A percentile compares a stretch with the other conserved stretches of the same genome.
Conservation (phyloP, 2,888 invertebrate genomes). For the Drosophila subquinaria region DNA sequence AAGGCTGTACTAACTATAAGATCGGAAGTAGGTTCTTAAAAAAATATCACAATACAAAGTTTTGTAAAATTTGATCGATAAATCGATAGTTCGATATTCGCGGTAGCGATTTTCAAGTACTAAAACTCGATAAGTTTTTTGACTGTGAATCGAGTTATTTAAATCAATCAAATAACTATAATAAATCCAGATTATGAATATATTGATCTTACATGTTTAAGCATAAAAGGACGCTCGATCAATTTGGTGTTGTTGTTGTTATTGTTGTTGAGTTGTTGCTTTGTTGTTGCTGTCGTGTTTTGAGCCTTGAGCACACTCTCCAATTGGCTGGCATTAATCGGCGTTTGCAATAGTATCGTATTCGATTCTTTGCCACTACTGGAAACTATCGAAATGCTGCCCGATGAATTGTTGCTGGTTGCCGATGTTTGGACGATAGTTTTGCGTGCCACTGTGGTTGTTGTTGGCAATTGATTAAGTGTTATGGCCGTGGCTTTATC, state of each 20-base stretch:
- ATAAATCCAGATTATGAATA: too few relatives aligned
- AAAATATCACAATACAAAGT: too few relatives aligned
- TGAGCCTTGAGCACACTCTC: slow-evolving; percentile 82
- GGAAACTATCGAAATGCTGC: slow-evolving; percentile 67
- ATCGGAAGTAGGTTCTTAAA: too few relatives aligned
- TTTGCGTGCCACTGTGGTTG: slow-evolving; percentile 83
- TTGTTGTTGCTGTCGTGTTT: slow-evolving; percentile 15
- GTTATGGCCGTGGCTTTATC: slow-evolving; percentile 79
- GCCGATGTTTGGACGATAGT: slow-evolving; percentile 74
- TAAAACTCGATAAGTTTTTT: too few relatives aligned
- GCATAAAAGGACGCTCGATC: slow-evolving; percentile 79
- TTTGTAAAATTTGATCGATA: too few relatives aligned
- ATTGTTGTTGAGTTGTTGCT: slow-evolving; percentile 26
- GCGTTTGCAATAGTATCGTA: slow-evolving; percentile 84
- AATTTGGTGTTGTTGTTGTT: slow-evolving; percentile 48
- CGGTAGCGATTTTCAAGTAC: too few relatives aligned
- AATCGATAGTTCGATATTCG: too few relatives aligned
- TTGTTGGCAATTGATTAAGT: slow-evolving; percentile 82
- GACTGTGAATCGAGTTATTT: too few relatives aligned
- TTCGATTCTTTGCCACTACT: slow-evolving; percentile 69
- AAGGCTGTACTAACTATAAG: too few relatives aligned
- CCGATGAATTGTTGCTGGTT: slow-evolving; percentile 29
- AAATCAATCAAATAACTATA: too few relatives aligned
- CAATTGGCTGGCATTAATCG: slow-evolving; percentile 85
- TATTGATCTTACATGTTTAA: slow-evolving; percentile 79